Conservation (phyloP, 2,113 vertebrate species). For the Onychostoma macrolepis region DNA sequence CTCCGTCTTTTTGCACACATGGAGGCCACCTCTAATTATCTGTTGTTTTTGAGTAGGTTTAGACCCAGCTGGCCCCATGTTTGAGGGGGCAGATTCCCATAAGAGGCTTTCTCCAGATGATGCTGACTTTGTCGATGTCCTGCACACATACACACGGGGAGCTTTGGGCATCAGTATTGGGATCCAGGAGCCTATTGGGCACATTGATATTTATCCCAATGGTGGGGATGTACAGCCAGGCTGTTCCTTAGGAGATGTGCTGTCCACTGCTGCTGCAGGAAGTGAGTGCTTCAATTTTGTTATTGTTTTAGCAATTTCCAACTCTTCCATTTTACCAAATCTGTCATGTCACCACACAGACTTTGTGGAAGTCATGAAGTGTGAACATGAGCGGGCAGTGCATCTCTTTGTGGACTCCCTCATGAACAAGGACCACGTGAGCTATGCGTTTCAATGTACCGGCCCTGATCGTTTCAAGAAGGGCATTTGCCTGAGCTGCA, state of each 20-base stretch:
- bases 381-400: constrained; percentile 92
- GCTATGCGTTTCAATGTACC: constrained; percentile 90
- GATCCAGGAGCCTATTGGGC: constrained; percentile 92
- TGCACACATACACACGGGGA: constrained; percentile 91
- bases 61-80: constrained; percentile 97
- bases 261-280: constrained; percentile 82
- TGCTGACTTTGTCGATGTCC: constrained; percentile 93
- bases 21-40: background rate
- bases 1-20: background rate
- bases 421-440: constrained; percentile 89
- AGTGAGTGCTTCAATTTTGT: constrained; percentile 77
- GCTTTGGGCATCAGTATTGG: constrained; percentile 94
- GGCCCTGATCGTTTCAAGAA: constrained; percentile 91
- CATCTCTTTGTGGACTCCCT: constrained; percentile 95
- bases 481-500: constrained; percentile 96
- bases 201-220: constrained; percentile 95
- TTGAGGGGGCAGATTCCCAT: constrained; percentile 84
- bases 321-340: background rate
- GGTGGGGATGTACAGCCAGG: constrained; percentile 94
- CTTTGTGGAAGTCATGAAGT: constrained; percentile 86
- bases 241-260: constrained; percentile 82
- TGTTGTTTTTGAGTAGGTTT: constrained; percentile 75
- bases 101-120: constrained; percentile 91
- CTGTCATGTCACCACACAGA: constrained; percentile 70
- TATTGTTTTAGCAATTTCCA: background rate